A percentile compares a stretch with the other conserved stretches of the same genome.
Evolutionary conservation across 2,888 invertebrate genomes (phyloP).

Genomic region (Sericinus montela): DNA sequence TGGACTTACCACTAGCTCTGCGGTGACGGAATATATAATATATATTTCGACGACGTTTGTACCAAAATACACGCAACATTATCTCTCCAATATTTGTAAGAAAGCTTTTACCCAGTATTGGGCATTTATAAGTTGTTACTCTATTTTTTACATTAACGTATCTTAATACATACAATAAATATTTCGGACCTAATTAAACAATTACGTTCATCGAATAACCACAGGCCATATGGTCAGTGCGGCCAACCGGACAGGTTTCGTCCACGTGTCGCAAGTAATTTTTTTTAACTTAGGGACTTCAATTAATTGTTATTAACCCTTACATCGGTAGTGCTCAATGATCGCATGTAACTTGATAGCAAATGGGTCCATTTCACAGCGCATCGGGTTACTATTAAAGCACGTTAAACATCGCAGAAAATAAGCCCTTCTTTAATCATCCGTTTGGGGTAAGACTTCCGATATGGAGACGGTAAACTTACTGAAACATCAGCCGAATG

Average conservation of each 20-base stretch:
- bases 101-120: no score
- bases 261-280: slow-evolving; percentile 49
- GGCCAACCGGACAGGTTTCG: slow-evolving; percentile 45
- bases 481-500: slow-evolving; percentile 9
- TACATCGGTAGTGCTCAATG: slow-evolving; percentile 34
- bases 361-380: slow-evolving; percentile 37
- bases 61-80: no score
- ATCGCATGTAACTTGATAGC: slow-evolving; percentile 43
- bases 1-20: no score
- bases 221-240: slow-evolving; percentile 55
- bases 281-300: slow-evolving; percentile 57
- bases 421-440: slow-evolving; percentile 18
- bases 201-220: background rate
- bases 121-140: no score
- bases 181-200: slow-evolving; percentile 7
- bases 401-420: slow-evolving; percentile 23
- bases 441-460: slow-evolving; percentile 2
- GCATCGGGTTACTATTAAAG: slow-evolving; percentile 43
- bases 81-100: no score
- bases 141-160: no score
- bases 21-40: no score
- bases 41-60: no score
- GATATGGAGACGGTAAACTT: slow-evolving; percentile 14
- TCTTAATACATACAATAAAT: no score
- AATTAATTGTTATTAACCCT: slow-evolving; percentile 68